Conservation (phyloP, 2,113 vertebrate genomes). For the Corythornis madagascariensis region DNA sequence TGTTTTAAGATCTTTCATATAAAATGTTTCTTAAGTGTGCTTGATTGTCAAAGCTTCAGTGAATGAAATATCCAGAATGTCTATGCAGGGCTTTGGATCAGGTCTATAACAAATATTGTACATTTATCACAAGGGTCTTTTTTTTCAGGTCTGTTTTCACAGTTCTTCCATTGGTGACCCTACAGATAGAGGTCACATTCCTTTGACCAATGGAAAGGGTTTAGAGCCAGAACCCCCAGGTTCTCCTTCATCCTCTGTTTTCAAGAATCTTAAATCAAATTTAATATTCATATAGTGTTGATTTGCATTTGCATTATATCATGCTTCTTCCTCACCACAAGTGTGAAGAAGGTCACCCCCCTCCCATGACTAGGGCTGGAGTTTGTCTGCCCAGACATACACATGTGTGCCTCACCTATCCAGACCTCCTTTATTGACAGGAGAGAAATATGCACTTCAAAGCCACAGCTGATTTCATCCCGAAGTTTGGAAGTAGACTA, state of each 20-base stretch:
- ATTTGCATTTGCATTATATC: not conserved
- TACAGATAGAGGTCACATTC: not conserved
- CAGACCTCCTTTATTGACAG: not conserved
- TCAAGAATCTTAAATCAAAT: not conserved
- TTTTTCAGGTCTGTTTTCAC: not conserved
- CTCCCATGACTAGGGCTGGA: not conserved
- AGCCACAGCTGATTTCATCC: not conserved
- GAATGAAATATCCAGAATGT: not conserved
- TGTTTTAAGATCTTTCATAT: not conserved
- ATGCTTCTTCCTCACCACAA: accelerated
- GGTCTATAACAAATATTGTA: too few relatives aligned
- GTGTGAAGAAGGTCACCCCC: not conserved
- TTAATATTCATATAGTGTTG: not conserved
- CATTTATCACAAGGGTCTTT: not conserved
- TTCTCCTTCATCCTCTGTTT: not conserved
- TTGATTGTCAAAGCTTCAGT: not conserved
- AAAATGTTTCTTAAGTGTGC: not conserved
- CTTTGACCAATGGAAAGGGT: not conserved
- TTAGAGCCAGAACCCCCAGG: not conserved
- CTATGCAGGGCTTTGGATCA: not conserved
- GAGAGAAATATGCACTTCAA: not conserved
- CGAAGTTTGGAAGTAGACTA: not conserved
- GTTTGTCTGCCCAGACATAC: not conserved
- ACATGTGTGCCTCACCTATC: accelerated
- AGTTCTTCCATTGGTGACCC: not conserved